Evolutionary conservation across 2,797 vertebrate genomes (phyloP), one percentile per base, ranked within the genome.

Genomic region (Acridotheres tristis): DNA sequence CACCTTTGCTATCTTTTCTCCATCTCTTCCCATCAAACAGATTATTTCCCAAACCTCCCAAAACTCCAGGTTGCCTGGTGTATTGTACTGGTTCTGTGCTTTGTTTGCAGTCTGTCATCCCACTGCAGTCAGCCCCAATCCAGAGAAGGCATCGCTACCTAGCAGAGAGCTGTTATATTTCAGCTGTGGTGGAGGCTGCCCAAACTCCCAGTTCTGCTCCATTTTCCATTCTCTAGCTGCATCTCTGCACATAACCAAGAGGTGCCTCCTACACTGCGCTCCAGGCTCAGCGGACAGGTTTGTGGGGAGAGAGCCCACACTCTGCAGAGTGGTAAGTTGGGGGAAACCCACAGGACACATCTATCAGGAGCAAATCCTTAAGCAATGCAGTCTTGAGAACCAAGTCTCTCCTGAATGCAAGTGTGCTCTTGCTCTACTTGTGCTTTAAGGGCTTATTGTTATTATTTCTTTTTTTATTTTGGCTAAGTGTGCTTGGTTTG

Each of bases 401-500:
- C 38, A 45, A 75, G 68, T 30, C 38, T 55, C n/a, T 88, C 62
- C 54, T 77, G 58, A 85, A 78, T 25, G 7, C 20, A 65, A 75
- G 68, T 1, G 11, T 25, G n/a, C 27, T 82, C 34, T 7, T 25
- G 27, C 27, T 85, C 42, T 7, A 8, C 67, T 88, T 69, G 59
- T 53, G 53, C 47, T 93, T 88, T 88, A 81, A 84, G 62, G n/a
- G 36, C 36, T 88, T 81, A 43, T 58, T 58, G 43, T 68, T 86
- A 62, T 67, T 85, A 43, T 62, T 86, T 95, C 93, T 90, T 81
- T 89, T 81, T 89, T 94, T 47, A 42, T 68, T 89, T 94, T 94
- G 95, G 85, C 90, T 86, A 94, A 94, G 90, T 36, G n/a, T 84
- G 69, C 77, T 84, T 48, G 18, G n/a, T 79, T 94, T 94, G 85